A percentile compares a stretch with the other conserved stretches of the same genome.
phyloP scores from a whole-genome alignment of 2,113 vertebrate genomes.

The Hippocampus comes region DNA sequence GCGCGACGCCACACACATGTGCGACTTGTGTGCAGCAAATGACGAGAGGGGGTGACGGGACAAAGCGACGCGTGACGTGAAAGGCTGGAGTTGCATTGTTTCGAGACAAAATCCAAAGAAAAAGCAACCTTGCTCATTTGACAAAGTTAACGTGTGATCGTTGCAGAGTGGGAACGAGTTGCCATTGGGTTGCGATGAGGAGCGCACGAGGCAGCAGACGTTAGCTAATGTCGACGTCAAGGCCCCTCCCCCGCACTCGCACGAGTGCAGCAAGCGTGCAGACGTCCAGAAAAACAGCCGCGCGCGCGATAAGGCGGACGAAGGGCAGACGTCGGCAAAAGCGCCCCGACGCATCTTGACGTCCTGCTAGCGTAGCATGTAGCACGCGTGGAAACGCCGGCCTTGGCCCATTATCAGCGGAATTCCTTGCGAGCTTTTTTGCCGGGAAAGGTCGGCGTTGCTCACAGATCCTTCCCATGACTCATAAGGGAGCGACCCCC shows the following conservation, averaged over 20 bases:
- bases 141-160: background rate
- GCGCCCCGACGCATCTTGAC: background rate
- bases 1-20: too few relatives aligned
- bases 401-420: background rate
- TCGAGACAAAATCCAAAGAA: background rate
- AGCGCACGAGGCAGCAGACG: background rate
- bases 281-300: background rate
- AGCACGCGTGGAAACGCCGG: background rate
- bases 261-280: background rate
- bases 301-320: background rate
- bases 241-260: too few relatives aligned
- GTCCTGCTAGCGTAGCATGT: background rate
- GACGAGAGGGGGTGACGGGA: too few relatives aligned
- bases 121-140: background rate
- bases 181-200: background rate
- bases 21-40: too few relatives aligned
- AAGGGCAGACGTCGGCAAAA: background rate
- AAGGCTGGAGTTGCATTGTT: background rate
- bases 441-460: background rate
- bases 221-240: background rate
- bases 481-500: background rate
- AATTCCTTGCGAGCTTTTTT: background rate
- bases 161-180: background rate
- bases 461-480: slow-evolving; percentile 5
- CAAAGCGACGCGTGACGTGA: background rate